Evolutionary conservation across 2,888 invertebrate genomes (phyloP).

Genomic region (Dynastes grantii): DNA sequence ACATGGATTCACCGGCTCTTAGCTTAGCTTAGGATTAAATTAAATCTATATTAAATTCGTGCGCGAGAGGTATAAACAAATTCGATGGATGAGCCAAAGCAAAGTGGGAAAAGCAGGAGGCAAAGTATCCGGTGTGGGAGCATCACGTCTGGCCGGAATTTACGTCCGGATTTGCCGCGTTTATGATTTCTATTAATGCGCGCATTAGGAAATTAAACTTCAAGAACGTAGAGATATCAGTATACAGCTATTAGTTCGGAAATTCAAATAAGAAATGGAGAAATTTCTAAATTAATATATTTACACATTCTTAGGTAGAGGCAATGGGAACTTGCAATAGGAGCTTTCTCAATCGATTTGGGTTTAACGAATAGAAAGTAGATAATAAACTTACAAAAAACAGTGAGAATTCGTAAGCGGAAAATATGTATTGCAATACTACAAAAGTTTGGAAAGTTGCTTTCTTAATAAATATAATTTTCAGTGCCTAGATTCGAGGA

Average conservation of each 20-base stretch:
- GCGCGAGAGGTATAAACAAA: constrained; percentile 26
- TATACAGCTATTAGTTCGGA: not conserved
- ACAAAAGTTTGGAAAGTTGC: too few species aligned
- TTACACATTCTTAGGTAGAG: too few species aligned
- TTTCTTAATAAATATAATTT: too few species aligned
- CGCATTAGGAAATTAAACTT: constrained; percentile 16
- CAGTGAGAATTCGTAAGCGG: too few species aligned
- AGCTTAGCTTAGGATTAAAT: constrained; percentile 16
- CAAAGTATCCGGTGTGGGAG: not conserved
- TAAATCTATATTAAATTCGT: constrained; percentile 28
- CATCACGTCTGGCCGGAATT: not conserved
- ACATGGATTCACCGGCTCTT: not conserved
- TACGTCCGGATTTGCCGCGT: not conserved
- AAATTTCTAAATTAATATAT: too few species aligned
- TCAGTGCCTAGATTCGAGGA: too few species aligned
- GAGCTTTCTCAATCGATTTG: too few species aligned
- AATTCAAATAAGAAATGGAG: too few species aligned
- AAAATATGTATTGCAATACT: too few species aligned
- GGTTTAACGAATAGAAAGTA: too few species aligned
- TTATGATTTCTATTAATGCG: constrained; percentile 6
- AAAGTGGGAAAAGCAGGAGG: not conserved
- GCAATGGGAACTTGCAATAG: too few species aligned
- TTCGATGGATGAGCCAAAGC: not conserved
- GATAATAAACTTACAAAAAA: too few species aligned
- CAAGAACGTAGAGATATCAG: not conserved